Evolutionary conservation across 2,888 invertebrate species (phyloP), one percentile per base, ranked within the genome.

Genomic region (Eubasilissa splendida): DNA sequence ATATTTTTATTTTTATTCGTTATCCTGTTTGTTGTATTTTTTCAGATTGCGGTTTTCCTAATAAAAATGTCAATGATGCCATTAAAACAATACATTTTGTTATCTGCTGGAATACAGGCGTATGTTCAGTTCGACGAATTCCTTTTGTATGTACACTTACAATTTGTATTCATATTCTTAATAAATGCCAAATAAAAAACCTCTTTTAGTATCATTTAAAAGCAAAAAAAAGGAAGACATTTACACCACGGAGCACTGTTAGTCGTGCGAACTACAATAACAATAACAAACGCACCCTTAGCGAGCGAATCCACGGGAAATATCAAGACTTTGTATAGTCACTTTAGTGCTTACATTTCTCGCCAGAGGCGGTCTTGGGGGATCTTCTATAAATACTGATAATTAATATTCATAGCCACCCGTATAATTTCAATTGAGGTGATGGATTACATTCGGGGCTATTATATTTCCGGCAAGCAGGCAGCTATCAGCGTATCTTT

Each of bases 401-500:
- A 74, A 74, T 74, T 74, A 74, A 74, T 74, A 74, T 74, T 74
- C 74, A 74, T 74, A 74, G 74, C 74, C 58, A 74, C 31, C 74
- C 74, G 59, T 42, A 59, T 58, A 58, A 42, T 74, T 74, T 74
- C 74, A 74, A 59, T 74, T 74, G 58, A 31, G 74, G 58, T 74
- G 74, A 74, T 74, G 74, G 74, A 74, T 74, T 74, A 59, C 59
- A 71, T 58, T 74, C 74, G 10, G 58, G n/a, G 56, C 59, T 58
- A 74, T 74, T 74, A 74, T 58, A 58, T 59, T 50, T 53, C 56
- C 54, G 22, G 52, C 33, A 63, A 63, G 63, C 63, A 11, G 63
- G 63, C 63, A 63, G 33, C 63, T 63, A 63, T 63, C 63, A 63
- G 11, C 63, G 63, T 63, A 42, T 33, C 33, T 63, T 11, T 63